Percentiles rank a stretch among this genome's conserved stretches.
phyloP scores from a whole-genome alignment of 2,888 invertebrate species.

The Trichogramma evanescens region DNA sequence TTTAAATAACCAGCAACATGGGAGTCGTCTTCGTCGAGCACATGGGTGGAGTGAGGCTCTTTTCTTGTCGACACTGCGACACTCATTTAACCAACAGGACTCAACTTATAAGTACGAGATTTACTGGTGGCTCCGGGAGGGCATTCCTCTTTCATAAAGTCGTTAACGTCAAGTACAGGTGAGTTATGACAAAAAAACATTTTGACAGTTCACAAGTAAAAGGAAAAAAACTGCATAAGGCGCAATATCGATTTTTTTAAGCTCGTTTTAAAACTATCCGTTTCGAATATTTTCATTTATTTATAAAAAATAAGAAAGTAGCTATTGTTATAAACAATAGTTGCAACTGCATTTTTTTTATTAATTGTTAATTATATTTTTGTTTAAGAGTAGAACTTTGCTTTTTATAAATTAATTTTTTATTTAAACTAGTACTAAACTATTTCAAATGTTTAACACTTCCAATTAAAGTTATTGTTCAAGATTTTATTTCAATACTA shows the following conservation, averaged over 20 bases:
- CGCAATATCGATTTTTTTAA: no score
- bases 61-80: constrained; percentile 13
- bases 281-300: neutral
- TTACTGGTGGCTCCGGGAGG: constrained; percentile 14
- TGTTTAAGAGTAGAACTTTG: neutral
- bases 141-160: constrained; percentile 19
- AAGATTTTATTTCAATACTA: neutral
- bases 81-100: constrained; percentile 12
- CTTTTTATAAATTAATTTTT: neutral
- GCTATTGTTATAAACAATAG: neutral
- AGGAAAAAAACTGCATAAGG: no score
- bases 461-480: neutral
- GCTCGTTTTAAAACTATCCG: no score
- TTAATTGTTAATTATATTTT: neutral
- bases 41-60: constrained; percentile 11
- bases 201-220: neutral
- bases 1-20: constrained; percentile 4
- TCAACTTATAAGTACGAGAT: constrained; percentile 12
- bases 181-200: neutral
- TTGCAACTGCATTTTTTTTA: neutral
- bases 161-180: constrained; percentile 18
- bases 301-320: neutral
- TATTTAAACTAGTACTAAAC: neutral
- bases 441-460: neutral
- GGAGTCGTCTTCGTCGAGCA: constrained; percentile 19